phyloP scores from a whole-genome alignment of 37 sponge, comb jelly and placozoan genomes.

The Haliclona indistincta region DNA sequence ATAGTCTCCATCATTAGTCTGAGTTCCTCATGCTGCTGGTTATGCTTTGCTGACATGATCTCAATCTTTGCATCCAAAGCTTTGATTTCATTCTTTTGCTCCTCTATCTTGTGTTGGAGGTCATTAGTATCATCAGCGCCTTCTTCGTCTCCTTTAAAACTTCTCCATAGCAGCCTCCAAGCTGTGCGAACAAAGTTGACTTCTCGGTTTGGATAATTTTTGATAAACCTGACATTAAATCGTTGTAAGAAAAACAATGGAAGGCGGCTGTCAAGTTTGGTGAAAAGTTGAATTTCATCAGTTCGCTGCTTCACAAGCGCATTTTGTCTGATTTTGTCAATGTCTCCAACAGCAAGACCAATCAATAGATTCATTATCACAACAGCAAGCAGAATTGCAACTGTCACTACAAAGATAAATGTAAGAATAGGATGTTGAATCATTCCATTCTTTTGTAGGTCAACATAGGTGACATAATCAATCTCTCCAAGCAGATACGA shows the following conservation, averaged over 20 bases:
- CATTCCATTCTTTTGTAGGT: constrained; percentile 7
- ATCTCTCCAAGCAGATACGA: constrained; percentile 43
- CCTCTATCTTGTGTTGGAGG: background rate
- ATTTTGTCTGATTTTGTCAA: constrained; percentile 38
- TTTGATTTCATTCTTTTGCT: background rate
- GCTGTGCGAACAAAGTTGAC: background rate
- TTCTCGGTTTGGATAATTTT: constrained; percentile 32
- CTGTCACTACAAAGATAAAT: constrained; percentile 31
- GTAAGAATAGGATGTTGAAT: constrained; percentile 21
- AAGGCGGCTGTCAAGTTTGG: constrained; percentile 34
- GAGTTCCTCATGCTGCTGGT: constrained; percentile 6
- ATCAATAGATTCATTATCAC: constrained; percentile 59
- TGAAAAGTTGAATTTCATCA: constrained; percentile 27
- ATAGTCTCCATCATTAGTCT: background rate
- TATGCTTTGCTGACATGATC: background rate
- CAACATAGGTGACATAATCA: constrained; percentile 17
- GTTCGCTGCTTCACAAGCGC: constrained; percentile 51
- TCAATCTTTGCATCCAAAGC: background rate
- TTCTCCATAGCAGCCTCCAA: constrained; percentile 36
- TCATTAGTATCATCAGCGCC: background rate
- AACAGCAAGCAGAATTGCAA: constrained; percentile 39
- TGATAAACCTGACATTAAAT: constrained; percentile 3
- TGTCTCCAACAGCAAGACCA: constrained; percentile 73
- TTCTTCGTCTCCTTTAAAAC: constrained; percentile 29
- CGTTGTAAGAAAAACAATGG: constrained; percentile 13